Evolutionary conservation across 2,888 invertebrate species (phyloP), one percentile per base, ranked within the genome.

Genomic region (Metacarcinus magister): DNA sequence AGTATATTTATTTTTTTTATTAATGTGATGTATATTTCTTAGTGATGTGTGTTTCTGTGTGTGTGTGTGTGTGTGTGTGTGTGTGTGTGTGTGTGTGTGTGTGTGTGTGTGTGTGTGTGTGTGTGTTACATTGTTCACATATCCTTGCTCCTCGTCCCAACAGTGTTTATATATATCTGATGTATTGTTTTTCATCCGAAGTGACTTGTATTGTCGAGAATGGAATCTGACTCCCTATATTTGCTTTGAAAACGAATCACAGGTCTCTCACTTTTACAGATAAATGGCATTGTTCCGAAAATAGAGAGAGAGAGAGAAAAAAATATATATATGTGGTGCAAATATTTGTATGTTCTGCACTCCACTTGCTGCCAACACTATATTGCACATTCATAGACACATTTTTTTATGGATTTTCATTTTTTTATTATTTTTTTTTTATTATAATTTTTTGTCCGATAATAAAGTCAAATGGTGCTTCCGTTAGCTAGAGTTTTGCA

Each of bases 151-250:
- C n/a, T n/a, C n/a, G 82, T 32, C 7, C 32, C 28, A 32, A 32
- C 82, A 8, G 82, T 32, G 82, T 32, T n/a, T n/a, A 13, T 48
- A 13, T 82, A 32, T 82, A 32, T 4, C 82, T 82, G 82, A 82
- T 32, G 82, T 32, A 82, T 82, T 82, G 82, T 82, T 82, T 82
- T 82, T n/a, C 82, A 82, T 82, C 82, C 19, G n/a, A 82, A 82
- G 82, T 82, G 82, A 82, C 82, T 82, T 82, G 82, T 82, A 82
- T 82, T 28, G 82, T 82, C 82, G 82, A 82, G 82, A 82, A 82
- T 82, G 82, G 82, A 82, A 82, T 82, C 32, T 82, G 82, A 32
- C 28, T 82, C 82, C 32, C 32, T 82, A 32, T 82, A 82, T 82
- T 82, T 82, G 82, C 82, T 82, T 82, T 82, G 82, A 13, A 82